A percentile compares a stretch with the other conserved stretches of the same genome.
Conservation (phyloP, 2,797 vertebrate species). For the Phyllotis vaccarum region DNA sequence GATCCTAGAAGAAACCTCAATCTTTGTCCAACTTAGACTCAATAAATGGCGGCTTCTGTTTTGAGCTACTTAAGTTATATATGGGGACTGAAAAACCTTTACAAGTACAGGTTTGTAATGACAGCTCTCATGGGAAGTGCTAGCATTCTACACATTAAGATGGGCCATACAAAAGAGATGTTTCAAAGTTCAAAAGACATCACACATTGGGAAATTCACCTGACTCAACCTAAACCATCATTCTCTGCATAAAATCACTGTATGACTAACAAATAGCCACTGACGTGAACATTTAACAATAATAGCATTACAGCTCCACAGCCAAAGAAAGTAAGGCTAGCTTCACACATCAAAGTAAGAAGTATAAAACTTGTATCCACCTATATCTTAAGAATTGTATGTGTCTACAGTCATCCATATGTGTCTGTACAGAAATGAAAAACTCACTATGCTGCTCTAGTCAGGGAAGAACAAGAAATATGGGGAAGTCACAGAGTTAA, state of each 20-base stretch:
- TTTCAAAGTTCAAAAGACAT: neutral
- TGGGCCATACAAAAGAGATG: neutral
- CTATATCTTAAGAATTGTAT: neutral
- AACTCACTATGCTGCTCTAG: neutral
- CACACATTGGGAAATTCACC: neutral
- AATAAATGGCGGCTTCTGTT: neutral
- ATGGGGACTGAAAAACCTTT: neutral
- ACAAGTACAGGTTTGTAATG: neutral
- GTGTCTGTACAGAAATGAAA: neutral
- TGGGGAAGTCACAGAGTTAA: neutral
- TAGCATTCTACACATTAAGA: neutral
- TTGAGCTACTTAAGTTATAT: neutral
- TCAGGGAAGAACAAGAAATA: constrained; percentile 12
- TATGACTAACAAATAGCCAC: neutral
- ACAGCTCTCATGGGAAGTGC: neutral
- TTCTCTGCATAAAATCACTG: neutral
- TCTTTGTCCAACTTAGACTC: neutral
- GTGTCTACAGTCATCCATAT: neutral
- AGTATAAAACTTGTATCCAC: neutral
- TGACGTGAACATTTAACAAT: constrained; percentile 40
- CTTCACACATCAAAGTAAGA: neutral
- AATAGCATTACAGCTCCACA: neutral
- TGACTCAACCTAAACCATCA: neutral
- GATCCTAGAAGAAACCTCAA: neutral
- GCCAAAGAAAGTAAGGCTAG: neutral